Evolutionary conservation across 2,797 vertebrate genomes (phyloP).

Genomic region (Sebastes wilsoni): DNA sequence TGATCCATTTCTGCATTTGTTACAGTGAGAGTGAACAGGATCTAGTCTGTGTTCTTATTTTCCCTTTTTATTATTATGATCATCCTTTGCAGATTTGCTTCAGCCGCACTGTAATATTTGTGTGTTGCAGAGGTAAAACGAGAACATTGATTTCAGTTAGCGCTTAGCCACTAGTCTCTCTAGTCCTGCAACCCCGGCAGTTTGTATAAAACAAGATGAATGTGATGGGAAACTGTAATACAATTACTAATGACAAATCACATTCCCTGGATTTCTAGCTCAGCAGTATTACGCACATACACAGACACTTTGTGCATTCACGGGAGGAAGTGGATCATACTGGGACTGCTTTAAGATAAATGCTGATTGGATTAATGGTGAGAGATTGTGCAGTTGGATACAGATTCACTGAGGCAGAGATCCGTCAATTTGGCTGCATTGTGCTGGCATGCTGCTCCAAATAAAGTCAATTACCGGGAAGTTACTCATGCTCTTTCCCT

Average conservation of each 20-base stretch:
- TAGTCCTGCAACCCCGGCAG: constrained; percentile 62
- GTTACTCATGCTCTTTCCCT: neutral
- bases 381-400: constrained; percentile 29
- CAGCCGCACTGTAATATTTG: constrained; percentile 23
- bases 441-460: neutral
- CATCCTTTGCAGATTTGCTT: constrained; percentile 8
- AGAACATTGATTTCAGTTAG: constrained; percentile 66
- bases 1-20: neutral
- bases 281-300: constrained; percentile 32
- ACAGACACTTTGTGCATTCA: neutral
- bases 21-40: neutral
- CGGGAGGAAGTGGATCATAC: constrained; percentile 30
- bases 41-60: constrained; percentile 1
- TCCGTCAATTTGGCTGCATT: neutral
- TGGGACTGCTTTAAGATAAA: constrained; percentile 44
- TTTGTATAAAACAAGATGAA: constrained; percentile 68
- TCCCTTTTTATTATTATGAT: constrained; percentile 6
- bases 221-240: constrained; percentile 71
- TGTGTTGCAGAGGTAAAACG: constrained; percentile 43
- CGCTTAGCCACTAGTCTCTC: constrained; percentile 49
- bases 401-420: constrained; percentile 11
- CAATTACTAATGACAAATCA: constrained; percentile 70
- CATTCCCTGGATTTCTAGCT: constrained; percentile 59
- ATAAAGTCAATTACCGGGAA: neutral
- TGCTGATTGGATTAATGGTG: constrained; percentile 44